These are phyloP conservation scores for Fulmarus glacialis DNA, from an alignment of 2,113 vertebrate genomes.

Conservation along the genomic window DNA sequence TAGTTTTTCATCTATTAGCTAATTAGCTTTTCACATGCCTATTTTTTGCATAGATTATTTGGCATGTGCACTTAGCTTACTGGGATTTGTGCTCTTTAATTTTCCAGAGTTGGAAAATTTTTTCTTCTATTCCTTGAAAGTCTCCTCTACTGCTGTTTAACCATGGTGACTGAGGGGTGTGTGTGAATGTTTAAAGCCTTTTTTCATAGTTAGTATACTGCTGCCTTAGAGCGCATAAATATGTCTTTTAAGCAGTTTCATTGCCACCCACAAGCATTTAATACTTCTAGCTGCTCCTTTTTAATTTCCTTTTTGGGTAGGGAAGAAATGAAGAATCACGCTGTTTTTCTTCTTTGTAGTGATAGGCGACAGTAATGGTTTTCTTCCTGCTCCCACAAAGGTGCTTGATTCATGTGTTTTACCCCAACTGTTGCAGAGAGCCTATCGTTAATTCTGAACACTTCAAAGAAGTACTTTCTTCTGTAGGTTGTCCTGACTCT, in stretches of 20 bases:
- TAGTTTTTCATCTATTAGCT: neutral
- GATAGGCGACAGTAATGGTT: accelerated
- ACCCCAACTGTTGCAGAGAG: neutral
- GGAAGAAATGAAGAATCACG: neutral
- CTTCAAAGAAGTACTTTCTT: neutral
- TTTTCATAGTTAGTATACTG: neutral
- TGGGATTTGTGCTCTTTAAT: neutral
- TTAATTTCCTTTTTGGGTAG: neutral
- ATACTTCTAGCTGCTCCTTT: neutral
- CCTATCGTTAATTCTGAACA: accelerated
- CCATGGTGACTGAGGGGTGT: neutral
- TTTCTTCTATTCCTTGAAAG: neutral
- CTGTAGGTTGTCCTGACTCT: neutral
- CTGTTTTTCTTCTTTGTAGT: neutral
- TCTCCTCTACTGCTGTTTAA: neutral
- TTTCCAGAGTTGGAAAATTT: neutral
- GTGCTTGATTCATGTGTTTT: neutral
- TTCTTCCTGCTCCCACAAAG: neutral
- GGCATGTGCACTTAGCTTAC: accelerated
- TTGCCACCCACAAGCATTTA: neutral
- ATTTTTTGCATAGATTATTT: neutral
- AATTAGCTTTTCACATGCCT: neutral
- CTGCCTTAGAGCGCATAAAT: neutral
- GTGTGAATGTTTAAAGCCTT: neutral
- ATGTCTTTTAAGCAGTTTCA: neutral